Base-by-base conservation (phyloP, 2,113 vertebrate genomes). In the Lasiurus borealis region DNA sequence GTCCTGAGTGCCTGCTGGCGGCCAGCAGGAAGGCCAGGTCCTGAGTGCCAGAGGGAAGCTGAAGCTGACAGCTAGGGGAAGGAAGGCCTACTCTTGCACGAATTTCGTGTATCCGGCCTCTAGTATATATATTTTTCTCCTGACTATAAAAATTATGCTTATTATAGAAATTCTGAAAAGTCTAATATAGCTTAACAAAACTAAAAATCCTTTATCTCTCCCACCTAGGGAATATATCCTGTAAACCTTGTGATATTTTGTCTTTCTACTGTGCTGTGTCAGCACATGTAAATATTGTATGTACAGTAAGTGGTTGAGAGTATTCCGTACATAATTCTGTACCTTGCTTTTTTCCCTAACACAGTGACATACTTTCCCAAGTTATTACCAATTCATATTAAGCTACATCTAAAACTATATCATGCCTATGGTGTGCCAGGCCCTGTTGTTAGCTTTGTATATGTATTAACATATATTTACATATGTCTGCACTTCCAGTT, bases 141-240 rank as follows among this genome's bases (percentile, higher is more conserved):
- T 66, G 15, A 64, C 82, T 85, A 64, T 96, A 94, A 90, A 96
- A 96, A 95, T 91, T 85, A 91, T 81, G 90, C 29, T 88, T 95
- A 85, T 87, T 92, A 18, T 59, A 83, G 91, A 90, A 95, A 83
- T 89, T 89, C 88, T 95, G 75, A 62, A 81, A 96, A 92, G 71
- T 81, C 59, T 64, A 85, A 31, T 93, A 94, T 94, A 95, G 6
- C 73, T 92, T 92, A 78, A 95, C 68, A 72, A 92, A 92, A 91
- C 97, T 73, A 85, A 96, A 93, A 95, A 82, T 84, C 40, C 36
- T 86, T 75, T 34, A 75, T 92, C 73, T 13, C 23, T 90, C 19
- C 83, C 44, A 72, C 68, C 73, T 85, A 44, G 89, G 78, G 77
- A 91, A 77, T 92, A 64, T 90, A 44, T 31, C 48, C 54, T 34